Percentiles rank a stretch among this genome's conserved stretches.
These are phyloP conservation scores for Charina bottae DNA, from an alignment of 2,113 vertebrate genomes.

Conservation along the genomic window DNA sequence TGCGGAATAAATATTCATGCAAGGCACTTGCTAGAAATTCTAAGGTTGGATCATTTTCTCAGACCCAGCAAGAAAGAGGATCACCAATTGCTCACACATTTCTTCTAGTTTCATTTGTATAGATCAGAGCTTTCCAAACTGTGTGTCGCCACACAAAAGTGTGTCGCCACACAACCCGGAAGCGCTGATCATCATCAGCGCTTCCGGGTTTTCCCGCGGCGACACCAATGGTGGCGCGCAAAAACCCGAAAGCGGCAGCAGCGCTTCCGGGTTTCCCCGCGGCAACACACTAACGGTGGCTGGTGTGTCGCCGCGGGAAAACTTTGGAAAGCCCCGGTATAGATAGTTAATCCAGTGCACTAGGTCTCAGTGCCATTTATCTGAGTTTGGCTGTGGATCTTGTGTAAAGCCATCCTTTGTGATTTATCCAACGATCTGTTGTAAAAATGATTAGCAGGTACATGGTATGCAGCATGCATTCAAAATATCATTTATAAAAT, in stretches of 20 bases:
- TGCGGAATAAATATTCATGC: background rate
- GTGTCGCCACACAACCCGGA: no score
- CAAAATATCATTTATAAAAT: background rate
- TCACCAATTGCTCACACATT: background rate
- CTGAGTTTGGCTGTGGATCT: background rate
- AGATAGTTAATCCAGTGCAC: background rate
- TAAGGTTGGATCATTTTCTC: background rate
- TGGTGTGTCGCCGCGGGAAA: no score
- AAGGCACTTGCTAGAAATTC: background rate
- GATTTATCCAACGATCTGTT: background rate
- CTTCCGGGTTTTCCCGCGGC: no score
- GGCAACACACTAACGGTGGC: no score
- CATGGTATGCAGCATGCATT: background rate
- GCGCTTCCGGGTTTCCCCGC: no score
- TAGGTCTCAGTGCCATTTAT: background rate
- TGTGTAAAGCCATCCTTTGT: background rate
- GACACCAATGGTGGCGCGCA: no score
- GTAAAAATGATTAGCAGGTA: background rate
- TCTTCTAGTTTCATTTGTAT: background rate
- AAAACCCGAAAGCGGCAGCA: no score
- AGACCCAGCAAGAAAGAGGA: background rate
- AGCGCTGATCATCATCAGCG: no score
- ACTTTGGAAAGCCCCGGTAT: no score
- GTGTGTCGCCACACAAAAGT: no score
- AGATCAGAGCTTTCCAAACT: no score